Evolutionary conservation across 2,888 invertebrate genomes (phyloP), one percentile per base, ranked within the genome.

Genomic region (Charanyca ferruginea): DNA sequence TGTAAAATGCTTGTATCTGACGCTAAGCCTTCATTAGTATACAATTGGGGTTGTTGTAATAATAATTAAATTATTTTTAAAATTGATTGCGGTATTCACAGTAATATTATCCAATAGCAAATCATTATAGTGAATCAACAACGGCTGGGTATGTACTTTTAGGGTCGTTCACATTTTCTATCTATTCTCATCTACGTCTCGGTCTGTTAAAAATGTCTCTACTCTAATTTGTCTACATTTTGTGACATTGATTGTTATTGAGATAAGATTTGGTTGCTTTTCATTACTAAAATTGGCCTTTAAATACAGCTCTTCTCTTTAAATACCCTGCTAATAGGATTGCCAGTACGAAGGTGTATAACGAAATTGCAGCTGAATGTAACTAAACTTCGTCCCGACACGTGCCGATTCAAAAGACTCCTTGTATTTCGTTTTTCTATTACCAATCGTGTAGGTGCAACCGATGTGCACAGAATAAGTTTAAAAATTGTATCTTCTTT

Each of bases 381-480:
- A 54, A 23, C 42, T 49, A 58, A 63, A 68, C 63, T 75, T 64
- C 20, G 16, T 23, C 22, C 22, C 32, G 41, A 16, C 16, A 64
- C 79, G 79, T 67, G 62, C 28, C 74, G 53, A 61, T 74, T 79
- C 58, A 41, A 23, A 11, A 54, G 35, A 47, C 28, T 60, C n/a
- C 42, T 6, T 51, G 23, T 23, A 28, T 58, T 79, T 58, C 45
- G 35, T 66, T 76, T 67, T 66, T 49, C 62, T 52, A 53, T 53
- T 51, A 20, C 51, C 23, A 32, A 48, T 48, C 57, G 42, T 32
- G 45, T 59, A 44, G 44, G 23, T 49, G 57, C 55, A 57, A 42
- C 20, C 49, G 25, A 45, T 60, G 63, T 58, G 54, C 11, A 9
- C 42, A 35, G 63, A 79, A 73, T 67, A 76, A 64, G 42, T 61